A percentile compares a stretch with the other conserved stretches of the same genome.
phyloP scores from a whole-genome alignment of 2,888 invertebrate species.

The Lasioglossum figueresi region DNA sequence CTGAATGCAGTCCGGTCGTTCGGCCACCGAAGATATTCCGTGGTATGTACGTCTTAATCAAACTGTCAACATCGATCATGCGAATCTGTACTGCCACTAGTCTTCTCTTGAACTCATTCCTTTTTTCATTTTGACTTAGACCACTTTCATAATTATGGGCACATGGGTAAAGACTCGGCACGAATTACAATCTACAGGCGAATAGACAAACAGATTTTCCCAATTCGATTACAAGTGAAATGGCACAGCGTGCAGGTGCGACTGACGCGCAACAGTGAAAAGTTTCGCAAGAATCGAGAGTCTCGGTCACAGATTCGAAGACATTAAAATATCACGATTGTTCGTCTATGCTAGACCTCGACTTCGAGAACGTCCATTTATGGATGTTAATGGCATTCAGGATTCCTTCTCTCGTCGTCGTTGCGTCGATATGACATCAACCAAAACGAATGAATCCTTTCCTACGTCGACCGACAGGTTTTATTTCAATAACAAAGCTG shows the following conservation, averaged over 20 bases:
- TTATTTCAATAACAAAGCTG: neutral
- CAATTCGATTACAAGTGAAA: conserved; percentile 9
- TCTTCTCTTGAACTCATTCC: too few species aligned
- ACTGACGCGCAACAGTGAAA: conserved; percentile 19
- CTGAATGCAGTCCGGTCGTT: conserved; percentile 48
- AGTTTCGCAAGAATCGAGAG: conserved; percentile 50
- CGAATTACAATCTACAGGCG: neutral
- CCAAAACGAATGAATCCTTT: neutral
- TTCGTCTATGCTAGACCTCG: conserved; percentile 31
- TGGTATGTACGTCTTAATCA: conserved; percentile 59
- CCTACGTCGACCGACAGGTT: neutral
- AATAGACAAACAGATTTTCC: neutral
- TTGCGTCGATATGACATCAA: conserved; percentile 9
- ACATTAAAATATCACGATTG: conserved; percentile 43
- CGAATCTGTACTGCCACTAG: neutral
- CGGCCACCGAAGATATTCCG: conserved; percentile 46
- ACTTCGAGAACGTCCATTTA: conserved; percentile 51
- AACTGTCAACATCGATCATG: conserved; percentile 30
- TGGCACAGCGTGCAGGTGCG: conserved; percentile 10
- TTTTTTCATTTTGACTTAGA: too few species aligned
- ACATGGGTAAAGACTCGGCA: neutral
- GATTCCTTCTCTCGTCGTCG: conserved; percentile 34
- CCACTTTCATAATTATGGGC: too few species aligned
- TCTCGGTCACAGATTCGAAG: conserved; percentile 8
- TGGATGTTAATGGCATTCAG: conserved; percentile 34